These are phyloP conservation scores for Crotalus horridus DNA, from an alignment of 2,113 vertebrate species.

Conservation along the genomic window DNA sequence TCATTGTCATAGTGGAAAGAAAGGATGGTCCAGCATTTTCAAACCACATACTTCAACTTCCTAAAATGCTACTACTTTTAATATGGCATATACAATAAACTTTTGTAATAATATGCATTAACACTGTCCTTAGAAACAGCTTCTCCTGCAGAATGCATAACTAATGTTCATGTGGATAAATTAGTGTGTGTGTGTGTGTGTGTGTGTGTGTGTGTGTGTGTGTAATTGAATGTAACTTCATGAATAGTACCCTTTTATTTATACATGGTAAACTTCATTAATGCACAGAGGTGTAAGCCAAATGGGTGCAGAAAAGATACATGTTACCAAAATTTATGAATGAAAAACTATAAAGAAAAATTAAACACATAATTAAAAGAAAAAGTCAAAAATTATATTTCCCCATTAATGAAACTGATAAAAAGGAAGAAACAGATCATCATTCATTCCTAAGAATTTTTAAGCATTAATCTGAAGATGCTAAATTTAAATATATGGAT, in stretches of 20 bases:
- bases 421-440: too few relatives aligned
- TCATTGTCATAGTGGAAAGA: background rate
- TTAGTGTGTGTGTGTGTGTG: background rate
- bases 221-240: background rate
- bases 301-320: background rate
- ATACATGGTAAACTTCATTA: background rate
- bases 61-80: background rate
- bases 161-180: background rate
- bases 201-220: too few relatives aligned
- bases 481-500: background rate
- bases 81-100: background rate
- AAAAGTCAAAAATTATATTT: too few relatives aligned
- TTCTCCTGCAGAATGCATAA: background rate
- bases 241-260: background rate
- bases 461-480: background rate
- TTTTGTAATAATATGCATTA: background rate
- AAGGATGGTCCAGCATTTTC: background rate
- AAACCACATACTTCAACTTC: background rate
- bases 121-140: background rate
- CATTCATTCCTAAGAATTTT: background rate
- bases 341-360: background rate
- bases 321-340: background rate
- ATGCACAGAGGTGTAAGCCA: background rate
- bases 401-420: too few relatives aligned
- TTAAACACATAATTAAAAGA: background rate